Conservation (phyloP, 2,888 invertebrate genomes). For the Adelognathus sp. region DNA sequence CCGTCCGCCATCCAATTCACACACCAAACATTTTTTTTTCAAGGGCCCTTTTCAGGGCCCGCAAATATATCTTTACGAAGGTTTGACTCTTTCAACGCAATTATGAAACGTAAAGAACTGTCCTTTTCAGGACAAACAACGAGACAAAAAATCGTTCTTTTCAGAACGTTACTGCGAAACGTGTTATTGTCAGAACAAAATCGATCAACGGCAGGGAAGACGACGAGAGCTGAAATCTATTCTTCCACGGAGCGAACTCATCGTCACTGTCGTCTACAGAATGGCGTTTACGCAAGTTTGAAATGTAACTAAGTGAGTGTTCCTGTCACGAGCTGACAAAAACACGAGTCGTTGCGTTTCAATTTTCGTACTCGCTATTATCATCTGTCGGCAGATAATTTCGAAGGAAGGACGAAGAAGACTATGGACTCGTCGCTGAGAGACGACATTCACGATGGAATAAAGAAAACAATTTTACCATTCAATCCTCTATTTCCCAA, state of each 20-base stretch:
- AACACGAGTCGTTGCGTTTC: neutral
- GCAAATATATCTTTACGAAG: conserved; percentile 69
- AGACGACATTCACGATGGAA: neutral
- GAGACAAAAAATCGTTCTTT: conserved; percentile 39
- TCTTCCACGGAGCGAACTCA: neutral
- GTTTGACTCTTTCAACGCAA: conserved; percentile 57
- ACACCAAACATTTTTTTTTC: conserved; percentile 57
- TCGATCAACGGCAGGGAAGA: neutral
- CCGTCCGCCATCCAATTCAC: conserved; percentile 27
- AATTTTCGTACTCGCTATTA: neutral
- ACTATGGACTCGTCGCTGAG: neutral
- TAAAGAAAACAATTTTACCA: neutral
- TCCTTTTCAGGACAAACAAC: conserved; percentile 62
- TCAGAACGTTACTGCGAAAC: conserved; percentile 37
- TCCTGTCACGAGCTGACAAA: conserved; percentile 37
- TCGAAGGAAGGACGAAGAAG: neutral
- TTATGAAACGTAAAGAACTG: conserved; percentile 42
- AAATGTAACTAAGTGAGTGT: conserved; percentile 18
- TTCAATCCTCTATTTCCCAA: neutral
- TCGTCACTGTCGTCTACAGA: conserved; percentile 42
- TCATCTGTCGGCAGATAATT: neutral
- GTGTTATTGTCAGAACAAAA: conserved; percentile 61
- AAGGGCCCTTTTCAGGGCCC: conserved; percentile 78
- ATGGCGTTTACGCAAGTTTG: conserved; percentile 35
- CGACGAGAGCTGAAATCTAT: neutral